Evolutionary conservation across 2,888 invertebrate species (phyloP), one percentile per base, ranked within the genome.

Genomic region (Gymnosoma rotundatum): DNA sequence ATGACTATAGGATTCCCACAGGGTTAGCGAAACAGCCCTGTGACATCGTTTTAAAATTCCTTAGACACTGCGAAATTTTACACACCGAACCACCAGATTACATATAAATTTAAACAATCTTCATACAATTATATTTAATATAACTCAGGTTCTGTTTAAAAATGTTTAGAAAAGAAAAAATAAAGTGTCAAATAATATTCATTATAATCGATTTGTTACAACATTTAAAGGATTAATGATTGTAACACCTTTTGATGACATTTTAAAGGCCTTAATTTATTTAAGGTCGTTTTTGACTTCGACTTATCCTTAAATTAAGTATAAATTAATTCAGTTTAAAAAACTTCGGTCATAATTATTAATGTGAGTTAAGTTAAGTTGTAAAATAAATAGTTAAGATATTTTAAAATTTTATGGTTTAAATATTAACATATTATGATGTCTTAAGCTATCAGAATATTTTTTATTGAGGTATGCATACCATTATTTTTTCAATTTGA

Each of bases 1-100:
- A 93, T 94, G 94, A 94, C 94, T 92, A 90, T 92, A 92, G 91
- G 92, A 91, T 86, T 89, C 88, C 80, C 91, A 91, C 89, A 89
- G 92, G 91, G 92, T 91, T 88, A 88, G 89, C 85, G 90, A 91
- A 79, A 91, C 91, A 87, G 90, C 92, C 90, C 92, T 92, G 90
- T 92, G 92, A 92, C 86, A 82, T 80, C 21, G 80, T 67, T 38
- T 74, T 75, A 61, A 42, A 32, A 8, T 70, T 69, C 4, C 38
- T 45, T 56, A 42, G 67, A 75, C 78, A 72, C 70, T 70, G 54
- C 45, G 48, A 66, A 74, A 48, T 79, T 70, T 58, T 54, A 60
- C 63, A 83, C 75, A 72, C 75, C 66, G 60, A 79, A 83, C 83
- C 83, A 83, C 83, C 83, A 83, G 54, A 83, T 75, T 79, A 79